Evolutionary conservation across 2,888 invertebrate genomes (phyloP), one percentile per base, ranked within the genome.

Genomic region (Xestobium rufovillosum): DNA sequence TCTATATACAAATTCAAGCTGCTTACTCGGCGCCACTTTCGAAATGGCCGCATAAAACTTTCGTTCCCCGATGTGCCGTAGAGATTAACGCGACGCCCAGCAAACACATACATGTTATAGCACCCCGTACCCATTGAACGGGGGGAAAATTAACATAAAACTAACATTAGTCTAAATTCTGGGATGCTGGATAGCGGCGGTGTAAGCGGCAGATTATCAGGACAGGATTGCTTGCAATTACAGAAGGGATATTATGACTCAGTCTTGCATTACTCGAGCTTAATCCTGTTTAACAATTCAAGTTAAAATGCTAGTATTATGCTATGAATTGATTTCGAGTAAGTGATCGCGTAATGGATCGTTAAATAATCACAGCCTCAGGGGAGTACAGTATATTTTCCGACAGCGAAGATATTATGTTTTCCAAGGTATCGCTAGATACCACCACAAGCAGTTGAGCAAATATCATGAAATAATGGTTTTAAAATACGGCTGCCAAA

Each of bases 151-250:
- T 19, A 19, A 19, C 23, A 19, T 19, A 19, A 19, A 19, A 19
- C 23, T 19, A 19, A 19, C 23, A 19, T 19, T 19, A 19, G 6
- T n/a, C 6, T 8, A n/a, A 8, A n/a, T 19, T 19, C 23, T 6
- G 23, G n/a, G n/a, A 39, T 36, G 36, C 36, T 38, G 47, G 45
- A 41, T 36, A 44, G 44, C 39, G 43, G 49, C 46, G 44, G 41
- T 50, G 51, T 52, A 53, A 53, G 50, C 51, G 50, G 49, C 49
- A 54, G 55, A 53, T 54, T 53, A 55, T 54, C 52, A 49, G 52
- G 45, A 47, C 42, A 47, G 51, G 53, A 55, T 53, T 50, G 52
- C 54, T 51, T 46, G 53, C 52, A 53, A 55, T 55, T 55, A 55
- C 47, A n/a, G 47, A 43, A 31, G 12, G 30, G 27, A 19, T 9